Conservation (phyloP, 53 echinoderm and acorn worm species). For the Pentamera pediparva region DNA sequence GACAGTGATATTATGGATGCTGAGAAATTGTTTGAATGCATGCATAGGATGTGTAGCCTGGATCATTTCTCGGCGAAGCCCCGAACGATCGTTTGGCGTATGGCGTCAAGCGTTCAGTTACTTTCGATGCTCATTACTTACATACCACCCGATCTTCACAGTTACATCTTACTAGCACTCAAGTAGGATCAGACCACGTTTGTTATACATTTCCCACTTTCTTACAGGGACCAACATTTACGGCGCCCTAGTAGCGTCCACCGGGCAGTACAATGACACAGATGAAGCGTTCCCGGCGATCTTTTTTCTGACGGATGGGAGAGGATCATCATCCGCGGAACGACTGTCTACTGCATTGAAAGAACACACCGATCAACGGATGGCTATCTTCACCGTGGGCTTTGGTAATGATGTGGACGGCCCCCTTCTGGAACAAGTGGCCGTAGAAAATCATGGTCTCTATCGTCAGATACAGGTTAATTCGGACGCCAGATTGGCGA, state of each 20-base stretch:
- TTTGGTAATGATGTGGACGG: constrained; percentile 73
- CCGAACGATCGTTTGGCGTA: too few species aligned
- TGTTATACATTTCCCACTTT: too few species aligned
- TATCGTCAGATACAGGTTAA: constrained; percentile 70
- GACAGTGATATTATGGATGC: too few species aligned
- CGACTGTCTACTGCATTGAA: constrained; percentile 24
- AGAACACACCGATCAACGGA: constrained; percentile 37
- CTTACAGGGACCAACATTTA: constrained; percentile 64
- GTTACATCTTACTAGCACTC: too few species aligned
- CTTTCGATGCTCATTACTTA: too few species aligned
- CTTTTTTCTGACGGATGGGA: constrained; percentile 81
- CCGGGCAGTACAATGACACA: constrained; percentile 23
- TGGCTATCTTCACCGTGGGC: constrained; percentile 69
- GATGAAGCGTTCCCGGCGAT: constrained; percentile 53
- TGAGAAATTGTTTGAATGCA: too few species aligned
- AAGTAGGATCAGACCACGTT: too few species aligned
- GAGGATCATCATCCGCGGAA: constrained; percentile 36
- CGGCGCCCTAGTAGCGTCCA: constrained; percentile 44
- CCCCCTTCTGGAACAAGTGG: constrained; percentile 63
- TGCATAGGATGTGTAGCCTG: too few species aligned
- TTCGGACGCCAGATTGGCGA: constrained; percentile 55
- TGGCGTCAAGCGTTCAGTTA: too few species aligned
- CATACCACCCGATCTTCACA: too few species aligned
- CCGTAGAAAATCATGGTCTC: constrained; percentile 61
- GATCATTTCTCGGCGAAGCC: too few species aligned